Percentiles rank a stretch among this genome's conserved stretches.
Evolutionary conservation across 2,113 vertebrate species (phyloP).

Genomic region (Campylorhamphus procurvoides): DNA sequence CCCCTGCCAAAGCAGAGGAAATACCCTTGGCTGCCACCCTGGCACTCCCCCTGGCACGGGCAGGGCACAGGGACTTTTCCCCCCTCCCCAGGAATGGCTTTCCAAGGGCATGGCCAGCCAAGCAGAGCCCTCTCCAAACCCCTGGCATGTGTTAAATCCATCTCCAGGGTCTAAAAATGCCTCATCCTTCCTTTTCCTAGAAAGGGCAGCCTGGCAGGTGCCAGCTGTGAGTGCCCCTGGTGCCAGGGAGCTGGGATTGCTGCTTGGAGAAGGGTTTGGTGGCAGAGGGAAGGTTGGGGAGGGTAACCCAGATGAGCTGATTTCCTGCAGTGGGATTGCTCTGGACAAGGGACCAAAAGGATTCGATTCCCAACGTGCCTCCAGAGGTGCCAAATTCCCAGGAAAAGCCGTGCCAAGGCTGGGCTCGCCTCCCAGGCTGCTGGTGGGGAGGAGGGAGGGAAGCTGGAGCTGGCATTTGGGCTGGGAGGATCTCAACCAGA

Average conservation of each 20-base stretch:
- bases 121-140: not conserved
- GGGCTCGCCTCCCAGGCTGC: not conserved
- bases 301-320: fast-evolving
- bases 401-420: fast-evolving
- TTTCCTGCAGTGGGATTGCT: not conserved
- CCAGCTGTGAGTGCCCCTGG: not conserved
- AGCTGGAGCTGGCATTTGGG: not conserved
- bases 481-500: not conserved
- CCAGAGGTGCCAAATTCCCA: not conserved
- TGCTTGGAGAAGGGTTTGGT: not conserved
- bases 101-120: not conserved
- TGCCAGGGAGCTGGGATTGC: not conserved
- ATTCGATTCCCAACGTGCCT: too few relatives aligned
- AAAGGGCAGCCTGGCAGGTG: not conserved
- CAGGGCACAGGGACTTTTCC: not conserved
- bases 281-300: not conserved
- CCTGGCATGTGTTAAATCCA: not conserved
- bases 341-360: not conserved
- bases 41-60: not conserved
- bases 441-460: not conserved
- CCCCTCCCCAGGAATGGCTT: not conserved
- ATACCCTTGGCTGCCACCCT: not conserved
- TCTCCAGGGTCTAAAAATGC: not conserved
- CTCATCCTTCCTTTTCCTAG: not conserved
- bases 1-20: not conserved